A percentile compares a stretch with the other conserved stretches of the same genome.
Conservation (phyloP, 2,797 vertebrate species). For the Selene dorsalis region DNA sequence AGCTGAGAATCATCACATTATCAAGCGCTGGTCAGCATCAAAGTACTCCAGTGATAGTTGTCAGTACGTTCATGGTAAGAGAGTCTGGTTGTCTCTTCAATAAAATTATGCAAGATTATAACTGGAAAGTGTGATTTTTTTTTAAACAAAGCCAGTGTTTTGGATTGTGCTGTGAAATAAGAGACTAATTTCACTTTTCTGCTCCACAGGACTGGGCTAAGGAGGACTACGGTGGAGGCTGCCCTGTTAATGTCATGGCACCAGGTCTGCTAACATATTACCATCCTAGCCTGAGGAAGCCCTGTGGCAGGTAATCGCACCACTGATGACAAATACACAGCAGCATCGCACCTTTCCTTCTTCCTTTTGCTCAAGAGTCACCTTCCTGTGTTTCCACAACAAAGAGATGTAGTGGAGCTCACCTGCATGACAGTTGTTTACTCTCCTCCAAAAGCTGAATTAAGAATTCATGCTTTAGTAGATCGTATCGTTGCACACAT, state of each 20-base stretch:
- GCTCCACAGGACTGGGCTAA: slow-evolving; percentile 81
- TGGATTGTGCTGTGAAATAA: slow-evolving; percentile 1
- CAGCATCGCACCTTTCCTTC: slow-evolving; percentile 17
- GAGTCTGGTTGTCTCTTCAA: not conserved
- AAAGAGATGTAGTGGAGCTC: not conserved
- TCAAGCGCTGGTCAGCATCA: not conserved
- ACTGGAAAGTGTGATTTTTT: not conserved
- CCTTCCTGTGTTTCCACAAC: slow-evolving; percentile 9
- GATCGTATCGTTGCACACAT: slow-evolving; percentile 13
- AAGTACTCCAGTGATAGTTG: not conserved
- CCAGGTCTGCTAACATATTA: slow-evolving; percentile 84
- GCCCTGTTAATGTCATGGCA: slow-evolving; percentile 85
- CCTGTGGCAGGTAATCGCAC: slow-evolving; percentile 82
- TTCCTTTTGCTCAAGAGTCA: not conserved
- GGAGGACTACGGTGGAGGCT: slow-evolving; percentile 83
- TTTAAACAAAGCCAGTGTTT: slow-evolving; percentile 1
- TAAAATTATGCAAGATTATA: not conserved
- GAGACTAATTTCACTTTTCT: slow-evolving; percentile 9
- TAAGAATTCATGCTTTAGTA: slow-evolving; percentile 24
- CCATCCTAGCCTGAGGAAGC: slow-evolving; percentile 81
- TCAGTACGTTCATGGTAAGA: not conserved
- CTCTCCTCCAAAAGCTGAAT: slow-evolving; percentile 14
- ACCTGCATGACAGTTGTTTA: not conserved
- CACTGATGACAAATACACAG: slow-evolving; percentile 41
- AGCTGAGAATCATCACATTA: not conserved